These are phyloP conservation scores for Microcebus griseorufus DNA, from an alignment of 2,113 vertebrate genomes.

Conservation along the genomic window DNA sequence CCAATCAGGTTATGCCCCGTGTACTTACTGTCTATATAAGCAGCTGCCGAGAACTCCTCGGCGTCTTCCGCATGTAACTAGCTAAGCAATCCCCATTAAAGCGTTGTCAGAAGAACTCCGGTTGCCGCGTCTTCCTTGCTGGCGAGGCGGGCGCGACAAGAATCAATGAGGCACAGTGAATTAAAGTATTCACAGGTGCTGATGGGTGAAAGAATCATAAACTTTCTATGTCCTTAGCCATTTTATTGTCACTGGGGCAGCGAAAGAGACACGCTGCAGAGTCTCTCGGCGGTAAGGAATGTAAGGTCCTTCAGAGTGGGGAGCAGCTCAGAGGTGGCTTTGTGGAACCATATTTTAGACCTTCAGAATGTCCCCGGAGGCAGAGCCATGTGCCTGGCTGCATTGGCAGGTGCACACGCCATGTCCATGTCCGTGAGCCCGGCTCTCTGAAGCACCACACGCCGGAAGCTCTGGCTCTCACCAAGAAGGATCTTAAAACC, in stretches of 20 bases:
- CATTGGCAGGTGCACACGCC: neutral
- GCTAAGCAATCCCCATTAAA: too few species aligned
- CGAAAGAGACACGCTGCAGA: neutral
- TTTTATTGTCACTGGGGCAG: neutral
- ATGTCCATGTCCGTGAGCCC: rapidly evolving
- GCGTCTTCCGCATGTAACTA: too few species aligned
- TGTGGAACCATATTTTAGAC: neutral
- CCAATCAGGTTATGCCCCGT: too few species aligned
- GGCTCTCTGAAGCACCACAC: neutral
- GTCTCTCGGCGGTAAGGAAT: neutral
- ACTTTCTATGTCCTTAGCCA: neutral
- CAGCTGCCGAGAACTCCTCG: too few species aligned
- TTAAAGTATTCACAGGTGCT: neutral
- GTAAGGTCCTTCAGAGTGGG: neutral
- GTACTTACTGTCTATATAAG: too few species aligned
- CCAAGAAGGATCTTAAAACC: neutral
- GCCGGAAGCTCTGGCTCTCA: neutral
- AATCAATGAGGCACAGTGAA: neutral
- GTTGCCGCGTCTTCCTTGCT: too few species aligned
- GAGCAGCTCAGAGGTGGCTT: neutral
- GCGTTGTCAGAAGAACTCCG: too few species aligned
- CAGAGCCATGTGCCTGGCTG: neutral
- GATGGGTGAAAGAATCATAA: neutral
- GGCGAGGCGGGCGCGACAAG: too few species aligned
- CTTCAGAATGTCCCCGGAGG: neutral